Conservation (phyloP, 2,797 vertebrate species). For the Enteromius anoplus region DNA sequence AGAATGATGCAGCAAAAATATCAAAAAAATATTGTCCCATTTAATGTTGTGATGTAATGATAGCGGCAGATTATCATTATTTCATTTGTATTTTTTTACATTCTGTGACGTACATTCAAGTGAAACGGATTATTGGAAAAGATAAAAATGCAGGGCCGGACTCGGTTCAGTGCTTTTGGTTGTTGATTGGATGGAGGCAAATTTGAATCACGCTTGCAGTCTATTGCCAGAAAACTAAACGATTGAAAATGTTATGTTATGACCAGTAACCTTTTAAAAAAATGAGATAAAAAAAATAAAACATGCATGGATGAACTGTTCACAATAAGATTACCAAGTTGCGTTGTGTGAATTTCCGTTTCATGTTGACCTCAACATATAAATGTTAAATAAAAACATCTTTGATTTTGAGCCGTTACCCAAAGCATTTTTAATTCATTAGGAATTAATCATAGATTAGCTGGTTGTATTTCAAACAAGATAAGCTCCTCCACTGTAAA, state of each 20-base stretch:
- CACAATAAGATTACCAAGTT: neutral
- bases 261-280: neutral
- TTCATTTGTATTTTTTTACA: neutral
- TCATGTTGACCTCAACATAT: neutral
- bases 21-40: neutral
- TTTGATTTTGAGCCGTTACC: neutral
- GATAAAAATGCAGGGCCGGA: neutral
- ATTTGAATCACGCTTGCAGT: neutral
- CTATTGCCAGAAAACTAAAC: neutral
- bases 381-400: neutral
- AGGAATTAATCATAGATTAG: neutral
- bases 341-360: neutral
- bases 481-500: neutral
- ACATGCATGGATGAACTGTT: neutral
- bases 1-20: slow-evolving; percentile 26
- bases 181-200: neutral
- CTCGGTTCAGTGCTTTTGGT: neutral
- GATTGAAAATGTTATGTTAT: neutral
- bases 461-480: neutral
- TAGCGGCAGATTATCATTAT: too few relatives aligned
- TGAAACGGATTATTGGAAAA: neutral
- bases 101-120: neutral
- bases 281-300: neutral
- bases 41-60: neutral
- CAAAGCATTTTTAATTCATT: neutral